A percentile compares a stretch with the other conserved stretches of the same genome.
These are phyloP conservation scores for Hypomecis atomaria DNA, from an alignment of 2,888 invertebrate genomes.

Conservation along the genomic window DNA sequence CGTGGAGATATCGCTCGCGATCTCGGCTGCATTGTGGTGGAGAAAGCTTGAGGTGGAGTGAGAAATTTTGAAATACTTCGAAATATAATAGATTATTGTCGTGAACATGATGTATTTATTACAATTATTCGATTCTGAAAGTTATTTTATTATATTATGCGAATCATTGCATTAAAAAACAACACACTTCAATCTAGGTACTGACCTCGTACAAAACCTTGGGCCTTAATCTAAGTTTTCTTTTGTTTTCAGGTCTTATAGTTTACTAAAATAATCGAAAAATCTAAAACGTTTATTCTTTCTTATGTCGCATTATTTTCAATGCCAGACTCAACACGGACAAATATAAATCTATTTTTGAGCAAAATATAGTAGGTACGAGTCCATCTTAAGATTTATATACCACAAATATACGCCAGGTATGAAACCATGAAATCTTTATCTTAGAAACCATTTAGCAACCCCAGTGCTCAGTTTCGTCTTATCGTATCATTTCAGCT, in stretches of 20 bases:
- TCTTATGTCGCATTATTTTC: too few relatives aligned
- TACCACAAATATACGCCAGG: constrained; percentile 2
- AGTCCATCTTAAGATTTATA: neutral
- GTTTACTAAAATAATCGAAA: too few relatives aligned
- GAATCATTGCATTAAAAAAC: too few relatives aligned
- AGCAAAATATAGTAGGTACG: neutral
- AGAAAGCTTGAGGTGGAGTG: constrained; percentile 40
- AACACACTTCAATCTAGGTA: too few relatives aligned
- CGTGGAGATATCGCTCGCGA: constrained; percentile 73
- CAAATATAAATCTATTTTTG: too few relatives aligned
- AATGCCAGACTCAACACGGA: too few relatives aligned
- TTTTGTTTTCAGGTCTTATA: too few relatives aligned
- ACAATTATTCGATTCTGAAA: neutral
- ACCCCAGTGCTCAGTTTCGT: constrained; percentile 36
- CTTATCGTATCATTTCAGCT: constrained; percentile 60
- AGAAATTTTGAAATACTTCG: constrained; percentile 10
- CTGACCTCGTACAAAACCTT: too few relatives aligned
- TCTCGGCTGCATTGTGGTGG: constrained; percentile 71
- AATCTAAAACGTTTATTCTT: too few relatives aligned
- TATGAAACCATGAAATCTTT: constrained; percentile 16
- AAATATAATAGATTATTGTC: neutral
- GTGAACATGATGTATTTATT: too few relatives aligned
- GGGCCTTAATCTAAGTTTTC: too few relatives aligned
- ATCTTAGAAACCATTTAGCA: constrained; percentile 34
- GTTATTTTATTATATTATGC: too few relatives aligned